phyloP scores from a whole-genome alignment of 2,888 invertebrate genomes.

The Plusia festucae region DNA sequence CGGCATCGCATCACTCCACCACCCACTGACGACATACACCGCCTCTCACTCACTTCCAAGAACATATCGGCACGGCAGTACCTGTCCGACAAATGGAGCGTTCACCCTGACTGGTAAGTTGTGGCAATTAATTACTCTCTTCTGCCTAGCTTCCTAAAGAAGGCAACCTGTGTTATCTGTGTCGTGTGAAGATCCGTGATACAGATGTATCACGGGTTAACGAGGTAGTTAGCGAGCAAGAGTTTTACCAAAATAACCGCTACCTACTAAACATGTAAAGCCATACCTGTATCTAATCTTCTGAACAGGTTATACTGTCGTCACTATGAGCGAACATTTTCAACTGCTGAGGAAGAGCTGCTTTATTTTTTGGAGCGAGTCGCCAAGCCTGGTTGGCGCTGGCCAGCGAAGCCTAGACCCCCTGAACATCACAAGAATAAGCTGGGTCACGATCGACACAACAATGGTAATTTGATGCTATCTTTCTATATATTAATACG shows the following conservation, averaged over 20 bases:
- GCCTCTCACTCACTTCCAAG: slow-evolving; percentile 90
- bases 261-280: no score
- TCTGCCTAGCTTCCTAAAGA: neutral
- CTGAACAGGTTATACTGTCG: slow-evolving; percentile 92
- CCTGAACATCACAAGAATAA: slow-evolving; percentile 91
- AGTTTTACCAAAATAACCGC: no score
- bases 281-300: neutral
- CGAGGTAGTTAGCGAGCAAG: no score
- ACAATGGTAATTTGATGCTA: slow-evolving; percentile 72
- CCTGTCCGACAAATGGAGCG: slow-evolving; percentile 93
- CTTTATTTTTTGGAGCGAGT: slow-evolving; percentile 94
- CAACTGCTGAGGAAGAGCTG: slow-evolving; percentile 93
- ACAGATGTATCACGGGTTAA: no score
- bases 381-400: slow-evolving; percentile 95
- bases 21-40: slow-evolving; percentile 93
- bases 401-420: slow-evolving; percentile 92
- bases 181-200: no score
- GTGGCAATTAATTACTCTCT: neutral
- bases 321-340: slow-evolving; percentile 91
- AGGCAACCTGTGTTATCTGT: no score
- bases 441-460: slow-evolving; percentile 80
- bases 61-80: slow-evolving; percentile 92
- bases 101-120: slow-evolving; percentile 95
- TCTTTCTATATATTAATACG: no score
- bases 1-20: slow-evolving; percentile 92